A percentile compares a stretch with the other conserved stretches of the same genome.
Conservation (phyloP, 1,140 invertebrate species). For the Psilanteris sp. region DNA sequence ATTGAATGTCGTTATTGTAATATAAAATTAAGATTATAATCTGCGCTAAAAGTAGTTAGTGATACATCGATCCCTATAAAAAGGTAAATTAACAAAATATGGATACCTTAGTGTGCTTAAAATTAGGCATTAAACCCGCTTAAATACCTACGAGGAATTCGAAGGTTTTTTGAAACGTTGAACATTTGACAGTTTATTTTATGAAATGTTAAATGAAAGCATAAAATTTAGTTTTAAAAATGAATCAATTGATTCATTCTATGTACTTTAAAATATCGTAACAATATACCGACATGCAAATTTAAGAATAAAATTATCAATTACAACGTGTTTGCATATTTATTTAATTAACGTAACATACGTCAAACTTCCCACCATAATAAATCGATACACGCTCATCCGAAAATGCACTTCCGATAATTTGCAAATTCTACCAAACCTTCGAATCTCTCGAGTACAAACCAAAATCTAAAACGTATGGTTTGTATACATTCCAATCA, state of each 20-base stretch:
- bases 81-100: constrained; percentile 10
- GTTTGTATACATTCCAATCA: constrained; percentile 57
- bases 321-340: constrained; percentile 16
- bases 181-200: too few relatives aligned
- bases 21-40: constrained; percentile 26
- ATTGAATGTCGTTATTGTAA: constrained; percentile 41
- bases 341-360: constrained; percentile 14
- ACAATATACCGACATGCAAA: too few relatives aligned
- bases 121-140: constrained; percentile 56
- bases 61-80: constrained; percentile 15
- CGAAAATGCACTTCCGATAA: constrained; percentile 49
- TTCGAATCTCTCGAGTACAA: constrained; percentile 62
- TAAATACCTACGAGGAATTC: constrained; percentile 49
- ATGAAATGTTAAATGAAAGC: too few relatives aligned
- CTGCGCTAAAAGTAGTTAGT: constrained; percentile 45
- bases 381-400: constrained; percentile 27
- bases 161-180: too few relatives aligned
- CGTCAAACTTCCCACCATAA: constrained; percentile 5
- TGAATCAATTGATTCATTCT: too few relatives aligned
- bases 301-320: too few relatives aligned
- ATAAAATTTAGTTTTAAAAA: too few relatives aligned
- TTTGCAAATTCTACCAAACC: constrained; percentile 43
- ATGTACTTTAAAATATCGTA: too few relatives aligned
- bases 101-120: constrained; percentile 49
- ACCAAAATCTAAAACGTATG: constrained; percentile 50